These are phyloP conservation scores for Drosophila leontia DNA, from an alignment of 1,140 invertebrate species.

Conservation along the genomic window DNA sequence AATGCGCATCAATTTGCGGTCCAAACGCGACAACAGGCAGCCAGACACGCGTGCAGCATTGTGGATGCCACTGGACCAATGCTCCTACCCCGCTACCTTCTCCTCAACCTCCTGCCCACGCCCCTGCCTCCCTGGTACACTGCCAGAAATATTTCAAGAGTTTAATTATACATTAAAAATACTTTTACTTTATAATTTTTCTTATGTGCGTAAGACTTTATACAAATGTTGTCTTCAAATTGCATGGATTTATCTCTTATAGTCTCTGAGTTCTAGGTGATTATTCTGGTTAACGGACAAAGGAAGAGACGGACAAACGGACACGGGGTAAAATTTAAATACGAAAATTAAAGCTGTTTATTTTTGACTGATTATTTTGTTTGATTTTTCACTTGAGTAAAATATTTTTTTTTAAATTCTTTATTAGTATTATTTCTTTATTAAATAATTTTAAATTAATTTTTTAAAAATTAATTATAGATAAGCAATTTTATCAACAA, in stretches of 20 bases:
- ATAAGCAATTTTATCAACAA: not conserved
- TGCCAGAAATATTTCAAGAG: not conserved
- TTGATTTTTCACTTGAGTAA: too few species aligned
- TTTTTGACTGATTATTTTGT: not conserved
- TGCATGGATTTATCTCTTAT: too few species aligned
- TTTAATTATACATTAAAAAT: too few species aligned
- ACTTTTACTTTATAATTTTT: not conserved
- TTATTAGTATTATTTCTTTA: not conserved
- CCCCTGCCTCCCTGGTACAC: constrained; percentile 9
- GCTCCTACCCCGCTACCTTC: not conserved
- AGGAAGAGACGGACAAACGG: not conserved
- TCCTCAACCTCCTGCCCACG: not conserved
- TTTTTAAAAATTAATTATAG: too few species aligned
- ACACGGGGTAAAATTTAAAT: not conserved
- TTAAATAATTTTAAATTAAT: not conserved
- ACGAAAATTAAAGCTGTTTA: not conserved
- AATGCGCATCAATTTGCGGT: constrained; percentile 77
- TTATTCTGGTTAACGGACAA: not conserved
- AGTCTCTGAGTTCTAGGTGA: not conserved
- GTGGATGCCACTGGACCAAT: constrained; percentile 45
- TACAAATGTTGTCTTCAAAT: not conserved
- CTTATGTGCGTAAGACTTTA: too few species aligned
- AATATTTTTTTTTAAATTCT: not conserved
- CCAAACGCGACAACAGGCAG: constrained; percentile 68
- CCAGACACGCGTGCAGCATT: constrained; percentile 72